Evolutionary conservation across 2,888 invertebrate genomes (phyloP).

Genomic region (Phania funesta): DNA sequence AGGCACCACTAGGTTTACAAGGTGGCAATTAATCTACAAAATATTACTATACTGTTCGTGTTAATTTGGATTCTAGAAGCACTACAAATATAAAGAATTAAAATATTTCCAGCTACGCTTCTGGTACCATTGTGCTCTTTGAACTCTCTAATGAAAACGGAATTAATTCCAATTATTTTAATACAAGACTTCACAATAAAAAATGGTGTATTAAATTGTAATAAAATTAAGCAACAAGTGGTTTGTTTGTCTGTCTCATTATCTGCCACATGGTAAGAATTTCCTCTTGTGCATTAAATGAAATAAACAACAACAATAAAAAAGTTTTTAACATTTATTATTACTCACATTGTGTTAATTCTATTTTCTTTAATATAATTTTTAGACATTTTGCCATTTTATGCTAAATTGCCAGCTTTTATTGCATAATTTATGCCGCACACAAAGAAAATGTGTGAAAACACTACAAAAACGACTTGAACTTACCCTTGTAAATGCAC

Average conservation of each 20-base stretch:
- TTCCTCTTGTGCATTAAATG: conserved; percentile 21
- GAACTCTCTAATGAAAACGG: background rate
- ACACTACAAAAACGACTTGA: background rate
- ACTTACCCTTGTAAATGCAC: background rate
- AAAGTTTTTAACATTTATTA: conserved; percentile 2
- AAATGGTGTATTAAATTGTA: background rate
- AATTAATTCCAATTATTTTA: background rate
- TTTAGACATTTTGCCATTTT: conserved; percentile 25
- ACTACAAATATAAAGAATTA: no score
- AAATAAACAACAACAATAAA: conserved; percentile 28
- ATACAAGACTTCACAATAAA: background rate
- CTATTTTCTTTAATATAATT: conserved; percentile 28
- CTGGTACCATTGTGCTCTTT: no score
- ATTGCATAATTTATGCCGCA: conserved; percentile 75
- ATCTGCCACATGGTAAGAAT: conserved; percentile 39
- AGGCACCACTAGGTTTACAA: no score
- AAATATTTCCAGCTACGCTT: no score
- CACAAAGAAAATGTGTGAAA: conserved; percentile 69
- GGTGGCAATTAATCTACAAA: no score
- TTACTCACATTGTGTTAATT: conserved; percentile 29
- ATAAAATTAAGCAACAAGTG: conserved; percentile 29
- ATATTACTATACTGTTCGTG: no score
- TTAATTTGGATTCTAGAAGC: no score
- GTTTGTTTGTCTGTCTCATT: conserved; percentile 6
- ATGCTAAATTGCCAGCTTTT: conserved; percentile 67